Base-by-base conservation (phyloP, 2,113 vertebrate genomes). In the Amphiprion ocellaris region DNA sequence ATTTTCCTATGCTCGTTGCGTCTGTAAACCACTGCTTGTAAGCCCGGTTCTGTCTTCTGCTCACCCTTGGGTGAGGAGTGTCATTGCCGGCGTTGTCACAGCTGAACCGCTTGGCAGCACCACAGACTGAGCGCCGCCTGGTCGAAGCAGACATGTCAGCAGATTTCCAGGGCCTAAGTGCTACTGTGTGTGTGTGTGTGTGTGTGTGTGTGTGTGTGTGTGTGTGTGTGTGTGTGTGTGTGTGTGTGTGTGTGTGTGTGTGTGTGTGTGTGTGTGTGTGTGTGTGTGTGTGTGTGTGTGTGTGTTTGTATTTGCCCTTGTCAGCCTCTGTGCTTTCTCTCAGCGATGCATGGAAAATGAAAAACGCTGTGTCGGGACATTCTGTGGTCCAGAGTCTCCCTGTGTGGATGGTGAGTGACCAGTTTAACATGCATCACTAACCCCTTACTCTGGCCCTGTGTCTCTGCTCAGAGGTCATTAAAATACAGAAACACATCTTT, bases 311-410 rank as follows among this genome's bases (percentile, higher is more conserved):
- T 87, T 75, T 89, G 90, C 82, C 77, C 83, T 76, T 70, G 72
- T 87, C 88, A 82, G 90, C 90, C 81, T 79, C 80, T 80, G 72
- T 77, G 79, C 77, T 86, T 85, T 87, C 77, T 92, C 84, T 79
- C 76, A 63, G 66, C 72, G 41, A 85, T 75, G 84, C 85, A 84
- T 67, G 81, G 87, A 89, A 92, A 92, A 86, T 84, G 84, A 87
- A 91, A 92, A 92, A n/a, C 60, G 89, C 92, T 92, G 91, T 5
- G 86, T 92, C 75, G 77, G 81, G 79, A 88, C 87, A 91, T 91
- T 93, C 90, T 92, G 82, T 66, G 74, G 64, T 74, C 80, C 78
- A 33, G 76, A 78, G 87, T 87, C 82, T 83, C 77, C 69, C 62
- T 15, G 66, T 66, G 63, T 80, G 67, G 33, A 55, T 52, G 65